Percentiles rank a stretch among this genome's conserved stretches.
phyloP scores from a whole-genome alignment of 2,888 invertebrate genomes.

The Phlogophora meticulosa region DNA sequence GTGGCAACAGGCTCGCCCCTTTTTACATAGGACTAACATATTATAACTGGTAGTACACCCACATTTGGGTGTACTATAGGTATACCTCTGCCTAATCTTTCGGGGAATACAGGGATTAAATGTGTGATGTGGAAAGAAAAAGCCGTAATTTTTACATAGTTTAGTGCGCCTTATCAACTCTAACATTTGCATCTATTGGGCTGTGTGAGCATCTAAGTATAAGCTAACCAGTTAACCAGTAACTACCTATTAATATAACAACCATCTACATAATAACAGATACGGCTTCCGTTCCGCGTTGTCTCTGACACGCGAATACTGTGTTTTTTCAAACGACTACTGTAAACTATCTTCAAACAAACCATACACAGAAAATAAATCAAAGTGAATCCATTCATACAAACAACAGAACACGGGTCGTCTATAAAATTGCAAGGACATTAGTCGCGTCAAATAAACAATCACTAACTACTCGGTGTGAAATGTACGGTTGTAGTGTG shows the following conservation, averaged over 20 bases:
- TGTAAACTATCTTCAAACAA: slow-evolving; percentile 17
- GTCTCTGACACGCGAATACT: slow-evolving; percentile 7
- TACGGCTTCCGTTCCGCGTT: slow-evolving; percentile 3
- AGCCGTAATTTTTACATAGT: not conserved
- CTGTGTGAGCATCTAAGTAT: not conserved
- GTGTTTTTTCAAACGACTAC: slow-evolving; percentile 8
- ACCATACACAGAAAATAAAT: slow-evolving; percentile 25
- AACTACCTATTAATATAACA: slow-evolving; percentile 5
- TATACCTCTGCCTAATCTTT: no score
- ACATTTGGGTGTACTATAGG: no score
- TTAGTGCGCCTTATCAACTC: not conserved
- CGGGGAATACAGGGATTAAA: no score
- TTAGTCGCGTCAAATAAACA: slow-evolving; percentile 5
- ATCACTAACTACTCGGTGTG: slow-evolving; percentile 7
- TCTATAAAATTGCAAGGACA: slow-evolving; percentile 22
- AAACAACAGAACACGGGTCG: slow-evolving; percentile 10
- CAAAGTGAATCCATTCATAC: slow-evolving; percentile 14
- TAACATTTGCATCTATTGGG: not conserved
- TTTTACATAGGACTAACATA: no score
- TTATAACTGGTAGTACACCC: no score
- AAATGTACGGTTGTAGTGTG: not conserved
- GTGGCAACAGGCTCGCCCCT: no score
- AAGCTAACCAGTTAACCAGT: slow-evolving; percentile 1
- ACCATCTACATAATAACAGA: slow-evolving; percentile 22
- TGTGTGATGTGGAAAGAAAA: no score